Base-by-base conservation (phyloP, 2,113 vertebrate genomes). In the Crotalus tigris region DNA sequence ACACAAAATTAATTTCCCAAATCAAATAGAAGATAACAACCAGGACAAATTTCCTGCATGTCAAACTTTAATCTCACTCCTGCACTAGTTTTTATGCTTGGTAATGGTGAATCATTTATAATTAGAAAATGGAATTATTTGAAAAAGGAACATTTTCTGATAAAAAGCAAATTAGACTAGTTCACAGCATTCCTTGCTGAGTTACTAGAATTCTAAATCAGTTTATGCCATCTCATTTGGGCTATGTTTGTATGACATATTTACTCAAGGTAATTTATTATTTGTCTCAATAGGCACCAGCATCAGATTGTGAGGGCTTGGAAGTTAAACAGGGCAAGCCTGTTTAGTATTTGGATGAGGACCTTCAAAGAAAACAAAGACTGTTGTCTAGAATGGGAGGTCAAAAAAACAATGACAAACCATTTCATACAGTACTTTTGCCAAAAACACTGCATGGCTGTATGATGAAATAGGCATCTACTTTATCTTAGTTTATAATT, bases 11-110 rank as follows among this genome's bases (percentile, higher is more conserved):
- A 90, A 12, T 24, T 91, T 26, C 33, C 86, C 39, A 92, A 93
- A 91, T 91, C 55, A 85, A 93, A 93, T 90, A 93, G 59, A 93
- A 95, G 88, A 57, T 44, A 94, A 90, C 19, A 92, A 61, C 58
- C 24, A 94, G 94, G 58, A 11, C 5, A 6, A 51, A 93, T 92
- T 92, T 96, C 92, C 57, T 92, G 51, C 59, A 23, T 81, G 64
- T 95, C 49, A 57, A 58, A 53, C 12, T 85, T 39, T 93, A 75
- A 93, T 75, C 39, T n/a, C 44, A 92, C 64, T 53, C 94, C 51
- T 93, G 89, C 59, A 91, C 44, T 90, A 69, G 58, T 93, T 55
- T 58, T 58, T 95, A 53, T 94, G 94, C 87, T 93, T 91, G 51
- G 29, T 92, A 17, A 29, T 75, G 92, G 8, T 88, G n/a, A 19